Evolutionary conservation across 2,797 vertebrate genomes (phyloP).

Genomic region (Poecile montanus): DNA sequence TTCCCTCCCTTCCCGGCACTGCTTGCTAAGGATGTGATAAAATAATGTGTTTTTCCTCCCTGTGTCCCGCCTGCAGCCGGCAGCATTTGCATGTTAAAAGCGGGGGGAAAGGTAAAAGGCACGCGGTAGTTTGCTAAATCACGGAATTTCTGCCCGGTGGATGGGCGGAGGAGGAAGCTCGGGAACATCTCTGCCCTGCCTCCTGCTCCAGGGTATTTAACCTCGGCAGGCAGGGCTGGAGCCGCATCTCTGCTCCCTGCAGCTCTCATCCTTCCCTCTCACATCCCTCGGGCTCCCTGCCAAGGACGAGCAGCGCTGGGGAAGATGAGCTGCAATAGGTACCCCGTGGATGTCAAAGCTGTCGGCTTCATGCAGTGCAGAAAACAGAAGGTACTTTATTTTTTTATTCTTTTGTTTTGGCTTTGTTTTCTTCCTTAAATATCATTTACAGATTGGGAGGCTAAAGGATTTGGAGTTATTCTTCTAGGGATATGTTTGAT

Average conservation of each 20-base stretch:
- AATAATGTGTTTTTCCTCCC: background rate
- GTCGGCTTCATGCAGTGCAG: conserved; percentile 60
- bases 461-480: background rate
- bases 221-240: accelerated
- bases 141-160: background rate
- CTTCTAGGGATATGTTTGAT: background rate
- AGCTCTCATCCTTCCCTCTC: background rate
- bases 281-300: background rate
- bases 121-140: background rate
- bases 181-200: background rate
- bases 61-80: background rate
- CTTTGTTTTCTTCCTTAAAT: background rate
- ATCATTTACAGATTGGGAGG: background rate
- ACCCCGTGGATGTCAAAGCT: conserved; percentile 55
- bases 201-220: background rate
- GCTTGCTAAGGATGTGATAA: accelerated
- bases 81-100: background rate
- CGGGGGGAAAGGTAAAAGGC: background rate
- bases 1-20: background rate
- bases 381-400: conserved; percentile 58
- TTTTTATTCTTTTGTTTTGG: accelerated
- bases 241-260: background rate
- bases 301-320: background rate
- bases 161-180: conserved; percentile 44
- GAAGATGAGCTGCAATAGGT: conserved; percentile 32